Conservation (phyloP, 2,797 vertebrate species). For the Gymnocypris eckloni region DNA sequence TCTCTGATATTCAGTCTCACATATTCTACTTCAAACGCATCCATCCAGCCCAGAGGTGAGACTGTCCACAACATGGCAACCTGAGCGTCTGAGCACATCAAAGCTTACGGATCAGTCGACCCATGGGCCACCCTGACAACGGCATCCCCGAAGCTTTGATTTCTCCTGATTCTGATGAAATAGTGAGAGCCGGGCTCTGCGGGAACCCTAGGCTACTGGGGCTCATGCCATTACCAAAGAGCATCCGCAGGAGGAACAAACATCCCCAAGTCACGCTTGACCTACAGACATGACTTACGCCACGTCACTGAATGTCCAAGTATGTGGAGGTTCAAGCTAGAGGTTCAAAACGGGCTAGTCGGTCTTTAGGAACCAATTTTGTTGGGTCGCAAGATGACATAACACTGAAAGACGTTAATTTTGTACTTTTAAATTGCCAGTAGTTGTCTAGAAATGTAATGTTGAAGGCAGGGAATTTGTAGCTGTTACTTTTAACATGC, state of each 20-base stretch:
- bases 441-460: background rate
- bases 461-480: background rate
- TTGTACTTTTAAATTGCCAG: background rate
- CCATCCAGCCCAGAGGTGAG: background rate
- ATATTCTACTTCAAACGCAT: constrained; percentile 26
- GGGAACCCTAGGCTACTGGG: background rate
- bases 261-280: background rate
- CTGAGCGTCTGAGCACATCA: constrained; percentile 19
- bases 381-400: background rate
- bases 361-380: background rate
- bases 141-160: constrained; percentile 7
- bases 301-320: background rate
- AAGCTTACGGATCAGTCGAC: constrained; percentile 21
- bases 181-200: background rate
- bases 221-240: background rate
- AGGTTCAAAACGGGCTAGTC: background rate
- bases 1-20: background rate
- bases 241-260: constrained; percentile 5
- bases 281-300: background rate
- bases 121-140: background rate
- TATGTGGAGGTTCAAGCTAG: too few relatives aligned
- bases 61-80: constrained; percentile 17
- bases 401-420: background rate
- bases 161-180: constrained; percentile 37
- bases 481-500: background rate